A percentile compares a stretch with the other conserved stretches of the same genome.
These are phyloP conservation scores for Shargacucullia verbasci DNA, from an alignment of 2,888 invertebrate genomes.

Conservation along the genomic window DNA sequence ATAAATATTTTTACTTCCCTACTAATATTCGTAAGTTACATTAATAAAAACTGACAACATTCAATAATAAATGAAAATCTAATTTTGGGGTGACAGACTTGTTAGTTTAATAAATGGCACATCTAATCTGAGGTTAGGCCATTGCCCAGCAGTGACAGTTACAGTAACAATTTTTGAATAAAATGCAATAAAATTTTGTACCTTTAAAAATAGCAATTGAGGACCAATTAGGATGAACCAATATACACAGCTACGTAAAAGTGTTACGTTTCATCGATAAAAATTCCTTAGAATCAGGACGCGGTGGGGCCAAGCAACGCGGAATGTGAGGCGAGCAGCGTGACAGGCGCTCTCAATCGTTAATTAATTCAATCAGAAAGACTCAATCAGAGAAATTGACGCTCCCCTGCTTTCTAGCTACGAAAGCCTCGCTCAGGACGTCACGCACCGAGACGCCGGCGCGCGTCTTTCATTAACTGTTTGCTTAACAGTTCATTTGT, in stretches of 20 bases:
- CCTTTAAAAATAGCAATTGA: too few relatives aligned
- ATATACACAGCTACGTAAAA: conserved; percentile 59
- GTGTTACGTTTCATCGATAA: conserved; percentile 76
- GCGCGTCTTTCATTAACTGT: conserved; percentile 71
- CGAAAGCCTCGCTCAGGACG: conserved; percentile 76
- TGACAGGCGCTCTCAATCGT: conserved; percentile 84
- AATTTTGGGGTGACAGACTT: too few relatives aligned
- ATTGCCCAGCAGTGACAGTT: too few relatives aligned
- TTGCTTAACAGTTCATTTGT: conserved; percentile 77
- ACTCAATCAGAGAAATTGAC: conserved; percentile 87
- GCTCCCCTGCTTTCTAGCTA: conserved; percentile 84
- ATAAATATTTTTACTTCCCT: neutral
- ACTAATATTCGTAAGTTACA: too few relatives aligned
- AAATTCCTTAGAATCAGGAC: conserved; percentile 83
- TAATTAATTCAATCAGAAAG: conserved; percentile 87
- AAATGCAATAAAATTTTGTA: too few relatives aligned
- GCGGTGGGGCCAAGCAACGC: conserved; percentile 63
- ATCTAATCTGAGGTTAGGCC: too few relatives aligned
- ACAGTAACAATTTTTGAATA: too few relatives aligned
- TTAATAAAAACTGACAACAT: too few relatives aligned
- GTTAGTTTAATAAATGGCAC: too few relatives aligned
- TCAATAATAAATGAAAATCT: too few relatives aligned
- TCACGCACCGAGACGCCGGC: conserved; percentile 76
- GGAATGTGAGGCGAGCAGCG: conserved; percentile 83
- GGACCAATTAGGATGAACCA: neutral